A percentile compares a stretch with the other conserved stretches of the same genome.
Conservation (phyloP, 2,797 vertebrate genomes). For the Cossypha dichroa region DNA sequence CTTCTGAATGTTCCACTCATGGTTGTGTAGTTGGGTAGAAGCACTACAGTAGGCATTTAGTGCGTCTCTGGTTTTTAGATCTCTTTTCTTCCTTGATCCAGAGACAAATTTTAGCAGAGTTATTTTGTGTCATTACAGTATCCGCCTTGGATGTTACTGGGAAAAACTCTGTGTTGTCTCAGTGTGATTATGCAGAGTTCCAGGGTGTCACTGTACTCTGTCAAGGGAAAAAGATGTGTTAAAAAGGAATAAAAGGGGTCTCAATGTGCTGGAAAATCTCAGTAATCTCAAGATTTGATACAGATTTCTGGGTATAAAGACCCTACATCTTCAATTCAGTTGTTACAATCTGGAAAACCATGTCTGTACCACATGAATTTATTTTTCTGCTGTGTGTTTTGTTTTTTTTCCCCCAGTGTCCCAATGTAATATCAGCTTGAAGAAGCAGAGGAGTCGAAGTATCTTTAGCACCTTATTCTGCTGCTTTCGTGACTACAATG, state of each 20-base stretch:
- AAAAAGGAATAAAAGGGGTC: not conserved
- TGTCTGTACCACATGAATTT: not conserved
- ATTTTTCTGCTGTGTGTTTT: not conserved
- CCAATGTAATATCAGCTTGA: conserved; percentile 93
- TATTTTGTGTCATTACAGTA: not conserved
- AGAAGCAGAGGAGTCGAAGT: conserved; percentile 93
- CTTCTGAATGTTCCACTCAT: not conserved
- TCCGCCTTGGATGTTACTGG: not conserved
- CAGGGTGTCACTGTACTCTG: fast-evolving
- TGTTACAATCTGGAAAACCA: not conserved
- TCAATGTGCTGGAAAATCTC: not conserved
- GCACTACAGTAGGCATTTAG: not conserved
- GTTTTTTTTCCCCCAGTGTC: conserved; percentile 77
- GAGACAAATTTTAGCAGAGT: not conserved
- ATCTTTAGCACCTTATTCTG: conserved; percentile 98
- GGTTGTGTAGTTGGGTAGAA: not conserved
- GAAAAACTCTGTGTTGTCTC: not conserved
- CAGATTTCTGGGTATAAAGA: not conserved
- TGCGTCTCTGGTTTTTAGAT: not conserved
- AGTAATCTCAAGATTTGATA: not conserved
- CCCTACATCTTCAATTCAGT: not conserved
- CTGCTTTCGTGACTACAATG: conserved; percentile 97
- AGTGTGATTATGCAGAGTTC: not conserved
- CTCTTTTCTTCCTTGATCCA: not conserved
- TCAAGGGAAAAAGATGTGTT: not conserved